phyloP scores from a whole-genome alignment of 92 coral and sea anemone genomes.

The Isaurus tuberculatus region DNA sequence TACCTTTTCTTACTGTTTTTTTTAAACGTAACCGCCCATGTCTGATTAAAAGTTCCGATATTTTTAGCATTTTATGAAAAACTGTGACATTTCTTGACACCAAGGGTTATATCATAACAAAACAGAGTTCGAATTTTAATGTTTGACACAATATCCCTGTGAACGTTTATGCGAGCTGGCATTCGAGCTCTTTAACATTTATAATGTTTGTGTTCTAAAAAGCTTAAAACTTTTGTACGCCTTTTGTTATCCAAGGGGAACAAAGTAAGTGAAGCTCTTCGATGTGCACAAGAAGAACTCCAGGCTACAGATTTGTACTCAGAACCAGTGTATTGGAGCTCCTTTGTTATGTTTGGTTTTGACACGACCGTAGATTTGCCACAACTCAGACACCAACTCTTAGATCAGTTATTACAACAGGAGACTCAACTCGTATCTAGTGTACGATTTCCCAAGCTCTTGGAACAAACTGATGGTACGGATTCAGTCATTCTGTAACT shows the following conservation, averaged over 20 bases:
- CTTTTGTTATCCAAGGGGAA: conserved; percentile 56
- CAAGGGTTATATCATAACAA: too few relatives aligned
- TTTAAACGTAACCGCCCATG: too few relatives aligned
- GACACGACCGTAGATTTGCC: conserved; percentile 76
- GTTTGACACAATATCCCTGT: too few relatives aligned
- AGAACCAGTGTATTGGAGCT: conserved; percentile 82
- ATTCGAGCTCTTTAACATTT: too few relatives aligned
- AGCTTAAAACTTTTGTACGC: too few relatives aligned
- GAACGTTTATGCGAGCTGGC: too few relatives aligned
- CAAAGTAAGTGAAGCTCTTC: conserved; percentile 69
- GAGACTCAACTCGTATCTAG: conserved; percentile 54
- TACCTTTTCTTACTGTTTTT: too few relatives aligned
- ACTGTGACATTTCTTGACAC: too few relatives aligned
- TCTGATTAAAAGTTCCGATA: too few relatives aligned
- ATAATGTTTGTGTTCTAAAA: too few relatives aligned
- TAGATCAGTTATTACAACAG: conserved; percentile 62
- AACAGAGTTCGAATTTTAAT: too few relatives aligned
- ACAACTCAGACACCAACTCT: conserved; percentile 65
- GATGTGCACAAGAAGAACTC: conserved; percentile 65
- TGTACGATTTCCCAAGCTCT: conserved; percentile 67
- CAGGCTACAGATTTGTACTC: conserved; percentile 60
- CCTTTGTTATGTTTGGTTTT: conserved; percentile 79
- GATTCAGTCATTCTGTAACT: conserved; percentile 37
- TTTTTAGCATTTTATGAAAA: too few relatives aligned
- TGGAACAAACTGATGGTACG: conserved; percentile 53